Evolutionary conservation across 2,113 vertebrate genomes (phyloP).

Genomic region (Atlantisia rogersi): DNA sequence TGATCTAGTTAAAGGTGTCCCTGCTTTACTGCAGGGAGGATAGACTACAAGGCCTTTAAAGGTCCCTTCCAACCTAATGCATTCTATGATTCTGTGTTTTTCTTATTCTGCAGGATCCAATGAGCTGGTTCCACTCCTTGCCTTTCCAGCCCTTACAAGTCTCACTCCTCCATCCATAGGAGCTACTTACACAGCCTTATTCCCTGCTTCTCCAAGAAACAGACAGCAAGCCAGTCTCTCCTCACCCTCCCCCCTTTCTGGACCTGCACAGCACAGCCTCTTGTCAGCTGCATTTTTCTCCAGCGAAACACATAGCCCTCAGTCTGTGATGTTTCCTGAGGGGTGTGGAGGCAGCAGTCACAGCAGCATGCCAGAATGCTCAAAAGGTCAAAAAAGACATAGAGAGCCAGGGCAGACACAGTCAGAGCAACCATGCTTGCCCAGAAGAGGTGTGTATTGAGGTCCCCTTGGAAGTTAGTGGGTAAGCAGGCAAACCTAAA

Average conservation of each 20-base stretch:
- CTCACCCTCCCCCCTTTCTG: neutral
- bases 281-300: neutral
- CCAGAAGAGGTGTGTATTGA: neutral
- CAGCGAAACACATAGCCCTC: neutral
- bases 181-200: neutral
- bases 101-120: neutral
- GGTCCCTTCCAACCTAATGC: too few relatives aligned
- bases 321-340: neutral
- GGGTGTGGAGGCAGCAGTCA: conserved; percentile 7
- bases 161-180: fast-evolving
- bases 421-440: neutral
- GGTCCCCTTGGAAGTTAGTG: neutral
- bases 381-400: neutral
- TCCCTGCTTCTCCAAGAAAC: neutral
- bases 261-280: neutral
- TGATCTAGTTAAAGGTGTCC: too few relatives aligned
- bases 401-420: neutral
- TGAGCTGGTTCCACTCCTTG: neutral
- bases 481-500: neutral
- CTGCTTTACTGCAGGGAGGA: too few relatives aligned
- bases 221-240: neutral
- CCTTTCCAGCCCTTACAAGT: neutral
- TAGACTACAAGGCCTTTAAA: too few relatives aligned
- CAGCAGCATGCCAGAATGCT: neutral
- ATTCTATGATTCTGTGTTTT: neutral